These are phyloP conservation scores for Camponotus floridanus DNA, from an alignment of 1,140 invertebrate species.

Conservation along the genomic window DNA sequence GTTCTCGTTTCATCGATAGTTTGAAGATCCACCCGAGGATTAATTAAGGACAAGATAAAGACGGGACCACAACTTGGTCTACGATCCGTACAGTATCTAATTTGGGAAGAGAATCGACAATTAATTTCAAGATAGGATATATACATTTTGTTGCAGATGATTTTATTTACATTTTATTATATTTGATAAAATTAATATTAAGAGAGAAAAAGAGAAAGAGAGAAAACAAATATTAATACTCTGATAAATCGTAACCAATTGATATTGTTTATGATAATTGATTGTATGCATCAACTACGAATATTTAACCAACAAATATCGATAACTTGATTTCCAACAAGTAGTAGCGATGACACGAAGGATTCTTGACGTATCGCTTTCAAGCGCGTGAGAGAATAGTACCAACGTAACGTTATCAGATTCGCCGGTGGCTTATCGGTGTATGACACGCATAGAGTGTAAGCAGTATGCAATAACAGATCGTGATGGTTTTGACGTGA, in stretches of 20 bases:
- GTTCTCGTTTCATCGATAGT: conserved; percentile 57
- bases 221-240: no score
- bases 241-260: neutral
- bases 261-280: conserved; percentile 11
- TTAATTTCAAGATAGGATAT: neutral
- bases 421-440: conserved; percentile 69
- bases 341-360: conserved; percentile 41
- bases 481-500: conserved; percentile 67
- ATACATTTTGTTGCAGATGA: neutral
- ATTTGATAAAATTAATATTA: neutral
- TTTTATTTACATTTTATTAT: neutral
- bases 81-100: conserved; percentile 8
- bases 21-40: conserved; percentile 45
- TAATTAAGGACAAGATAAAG: conserved; percentile 70
- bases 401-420: conserved; percentile 65
- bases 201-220: no score
- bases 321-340: neutral
- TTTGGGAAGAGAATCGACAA: neutral
- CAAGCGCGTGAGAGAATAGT: conserved; percentile 55
- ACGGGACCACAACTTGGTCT: neutral
- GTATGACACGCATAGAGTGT: conserved; percentile 58
- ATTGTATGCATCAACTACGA: neutral
- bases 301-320: conserved; percentile 32
- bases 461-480: conserved; percentile 63
- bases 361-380: conserved; percentile 38